Base-by-base conservation (phyloP, 2,113 vertebrate genomes). In the Lagopus muta region DNA sequence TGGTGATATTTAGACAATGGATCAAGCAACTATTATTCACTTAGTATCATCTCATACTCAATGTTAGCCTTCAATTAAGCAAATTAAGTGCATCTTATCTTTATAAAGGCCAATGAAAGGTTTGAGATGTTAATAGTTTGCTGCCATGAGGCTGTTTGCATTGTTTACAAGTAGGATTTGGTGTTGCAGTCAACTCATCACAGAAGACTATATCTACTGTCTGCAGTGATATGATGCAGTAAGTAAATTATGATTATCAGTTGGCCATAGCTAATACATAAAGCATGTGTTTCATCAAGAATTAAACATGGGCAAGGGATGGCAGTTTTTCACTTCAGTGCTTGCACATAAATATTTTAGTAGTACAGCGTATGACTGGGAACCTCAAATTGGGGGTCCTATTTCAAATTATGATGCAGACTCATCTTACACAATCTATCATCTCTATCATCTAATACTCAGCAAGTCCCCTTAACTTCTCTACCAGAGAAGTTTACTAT, bases 361-460 rank as follows among this genome's bases (percentile, higher is more conserved):
- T 36, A 45, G 57, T 4, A 62, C 2, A 60, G 10, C 0, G 0
- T 45, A 25, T 8, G 24, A 8, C 50, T 74, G 34, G 27, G 24
- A 70, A 80, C 6, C 28, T 81, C n/a, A 48, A 61, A 32, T 17
- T 21, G 5, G 45, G 34, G 4, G 8, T 78, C 32, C 8, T 67
- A n/a, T 40, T 47, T 70, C 55, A 36, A 50, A 28, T 17, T 16
- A 55, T 14, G 22, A 16, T 1, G 3, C 19, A 50, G 48, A 36
- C 0, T 1, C 6, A 8, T 38, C 38, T 74, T 38, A 16, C 25
- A 17, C 9, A 25, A 11, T 25, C 60, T 62, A 17, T 38, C 36
- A 18, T 38, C 24, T 27, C 24, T 18, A 38, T 27, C 36, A 27
- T 17, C 36, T 45, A 60, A 48, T 7, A 25, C 19, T 43, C 40